Percentiles rank a stretch among this genome's conserved stretches.
Conservation (phyloP, 2,113 vertebrate genomes). For the Phalacrocorax carbo region DNA sequence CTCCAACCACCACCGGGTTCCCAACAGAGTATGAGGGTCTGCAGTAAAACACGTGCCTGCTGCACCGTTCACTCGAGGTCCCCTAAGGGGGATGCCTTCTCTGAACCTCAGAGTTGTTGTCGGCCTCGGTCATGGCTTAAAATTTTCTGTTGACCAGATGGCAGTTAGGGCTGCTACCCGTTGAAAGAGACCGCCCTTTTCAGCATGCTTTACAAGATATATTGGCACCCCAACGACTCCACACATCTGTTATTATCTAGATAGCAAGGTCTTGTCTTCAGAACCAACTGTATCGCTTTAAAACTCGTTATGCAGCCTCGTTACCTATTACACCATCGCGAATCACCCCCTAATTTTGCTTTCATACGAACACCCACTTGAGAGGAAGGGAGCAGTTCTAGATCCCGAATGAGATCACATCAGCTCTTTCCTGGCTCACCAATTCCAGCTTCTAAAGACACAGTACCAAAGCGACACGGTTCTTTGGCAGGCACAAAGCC, state of each 20-base stretch:
- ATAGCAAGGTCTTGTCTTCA: neutral
- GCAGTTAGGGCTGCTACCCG: neutral
- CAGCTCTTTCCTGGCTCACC: neutral
- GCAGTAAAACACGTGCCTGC: neutral
- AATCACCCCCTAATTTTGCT: neutral
- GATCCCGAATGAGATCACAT: neutral
- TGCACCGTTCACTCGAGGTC: neutral
- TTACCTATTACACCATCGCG: rapidly evolving
- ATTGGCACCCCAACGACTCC: neutral
- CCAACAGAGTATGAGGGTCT: neutral
- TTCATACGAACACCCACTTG: neutral
- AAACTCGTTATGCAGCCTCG: neutral
- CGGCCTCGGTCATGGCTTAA: rapidly evolving
- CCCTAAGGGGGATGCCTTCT: neutral
- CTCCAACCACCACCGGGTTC: neutral
- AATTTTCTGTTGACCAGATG: neutral
- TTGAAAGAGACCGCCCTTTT: neutral
- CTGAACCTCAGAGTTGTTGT: neutral
- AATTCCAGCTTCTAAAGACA: neutral
- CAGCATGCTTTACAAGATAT: neutral
- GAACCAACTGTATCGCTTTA: neutral
- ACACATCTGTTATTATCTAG: neutral
- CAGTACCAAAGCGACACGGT: rapidly evolving
- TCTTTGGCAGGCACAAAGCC: neutral
- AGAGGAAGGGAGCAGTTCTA: neutral